Percentiles rank a stretch among this genome's conserved stretches.
Evolutionary conservation across 2,888 invertebrate species (phyloP).

Genomic region (Agrilus biguttatus): DNA sequence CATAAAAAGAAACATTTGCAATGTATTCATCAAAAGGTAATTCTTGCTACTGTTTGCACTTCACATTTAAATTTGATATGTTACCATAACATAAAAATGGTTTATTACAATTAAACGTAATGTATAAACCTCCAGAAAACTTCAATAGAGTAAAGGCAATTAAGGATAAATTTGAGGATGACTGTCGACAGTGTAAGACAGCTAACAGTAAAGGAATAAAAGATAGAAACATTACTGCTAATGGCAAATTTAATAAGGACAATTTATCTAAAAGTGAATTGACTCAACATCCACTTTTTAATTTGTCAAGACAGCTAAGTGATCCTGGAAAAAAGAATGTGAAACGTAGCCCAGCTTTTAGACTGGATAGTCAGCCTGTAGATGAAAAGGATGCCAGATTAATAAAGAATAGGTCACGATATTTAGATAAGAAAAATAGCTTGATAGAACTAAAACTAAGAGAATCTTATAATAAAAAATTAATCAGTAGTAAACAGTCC

Average conservation of each 20-base stretch:
- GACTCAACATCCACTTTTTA: slow-evolving; percentile 7
- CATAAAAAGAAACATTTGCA: no score
- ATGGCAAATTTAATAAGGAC: neutral
- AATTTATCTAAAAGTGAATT: neutral
- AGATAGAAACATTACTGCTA: neutral
- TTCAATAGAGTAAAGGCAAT: slow-evolving; percentile 44
- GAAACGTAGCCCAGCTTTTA: slow-evolving; percentile 42
- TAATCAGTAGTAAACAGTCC: no score
- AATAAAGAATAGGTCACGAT: slow-evolving; percentile 7
- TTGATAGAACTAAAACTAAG: no score
- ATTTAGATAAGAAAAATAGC: slow-evolving; percentile 4
- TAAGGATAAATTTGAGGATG: slow-evolving; percentile 45
- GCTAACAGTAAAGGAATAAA: neutral
- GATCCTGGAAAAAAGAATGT: slow-evolving; percentile 33
- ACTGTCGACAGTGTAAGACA: slow-evolving; percentile 7
- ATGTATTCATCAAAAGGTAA: no score
- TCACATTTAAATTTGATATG: no score
- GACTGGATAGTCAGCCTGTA: slow-evolving; percentile 26
- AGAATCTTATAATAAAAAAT: no score
- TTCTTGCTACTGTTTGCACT: no score
- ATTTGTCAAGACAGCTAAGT: slow-evolving; percentile 25
- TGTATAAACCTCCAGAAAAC: slow-evolving; percentile 30
- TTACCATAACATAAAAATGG: neutral
- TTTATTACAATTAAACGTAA: slow-evolving; percentile 12
- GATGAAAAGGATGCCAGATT: slow-evolving; percentile 7